Conservation (phyloP, 2,888 invertebrate genomes). For the Cybosia mesomella region DNA sequence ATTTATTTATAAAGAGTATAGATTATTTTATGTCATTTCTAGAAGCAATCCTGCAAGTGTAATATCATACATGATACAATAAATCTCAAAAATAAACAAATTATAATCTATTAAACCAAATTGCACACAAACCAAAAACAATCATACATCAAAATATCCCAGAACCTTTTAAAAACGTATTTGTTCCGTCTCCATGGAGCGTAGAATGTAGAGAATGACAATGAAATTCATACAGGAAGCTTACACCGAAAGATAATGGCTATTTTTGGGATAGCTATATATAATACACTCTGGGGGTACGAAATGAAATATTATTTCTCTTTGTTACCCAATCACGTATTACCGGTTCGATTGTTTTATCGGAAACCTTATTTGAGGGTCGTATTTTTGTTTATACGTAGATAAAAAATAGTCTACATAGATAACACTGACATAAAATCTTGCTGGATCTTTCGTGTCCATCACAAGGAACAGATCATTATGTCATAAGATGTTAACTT, state of each 20-base stretch:
- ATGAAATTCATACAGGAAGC: conserved; percentile 43
- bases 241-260: conserved; percentile 23
- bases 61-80: neutral
- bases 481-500: too few species aligned
- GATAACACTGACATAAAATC: neutral
- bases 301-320: conserved; percentile 47
- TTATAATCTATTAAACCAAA: neutral
- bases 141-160: conserved; percentile 14
- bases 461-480: too few species aligned
- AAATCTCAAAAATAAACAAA: conserved; percentile 3
- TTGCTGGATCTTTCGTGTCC: neutral
- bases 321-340: conserved; percentile 49
- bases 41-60: neutral
- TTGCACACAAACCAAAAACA: conserved; percentile 11
- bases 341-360: conserved; percentile 44
- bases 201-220: conserved; percentile 31
- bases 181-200: conserved; percentile 9
- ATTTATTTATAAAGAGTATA: neutral
- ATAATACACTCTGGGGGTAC: conserved; percentile 32
- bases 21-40: neutral
- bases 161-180: conserved; percentile 17
- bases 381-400: conserved; percentile 22
- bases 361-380: conserved; percentile 20
- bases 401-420: conserved; percentile 1
- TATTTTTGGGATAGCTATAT: conserved; percentile 20